Base-by-base conservation (phyloP, 2,797 vertebrate species). In the Xenops minutus region DNA sequence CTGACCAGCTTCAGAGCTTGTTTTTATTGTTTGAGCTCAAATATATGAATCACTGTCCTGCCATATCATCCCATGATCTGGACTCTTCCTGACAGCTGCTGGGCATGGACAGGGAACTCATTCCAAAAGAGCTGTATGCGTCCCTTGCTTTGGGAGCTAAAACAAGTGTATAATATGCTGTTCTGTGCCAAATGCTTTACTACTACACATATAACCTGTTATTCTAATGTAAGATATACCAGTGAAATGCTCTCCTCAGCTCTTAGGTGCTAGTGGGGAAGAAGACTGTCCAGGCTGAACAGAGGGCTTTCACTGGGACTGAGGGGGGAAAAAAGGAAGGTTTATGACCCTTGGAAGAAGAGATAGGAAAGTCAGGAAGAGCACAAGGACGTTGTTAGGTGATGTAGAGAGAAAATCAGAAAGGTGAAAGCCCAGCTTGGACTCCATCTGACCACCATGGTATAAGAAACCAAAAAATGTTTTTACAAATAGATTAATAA, bases 301-400 rank as follows among this genome's bases (percentile, higher is more conserved):
- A 68, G 34, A 16, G 61, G 75, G 30, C 15, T 75, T 75, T 62
- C 4, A 5, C 34, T 61, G 6, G 6, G 20, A 26, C 14, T 58
- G 1, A 2, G 12, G 1, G 1, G 11, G 32, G 32, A 6, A 34
- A 5, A 32, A 19, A 12, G 32, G 36, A n/a, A 2, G 0, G 19
- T 43, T 43, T 43, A 36, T 43, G 19, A 49, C 6, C 9, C 54
- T 62, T 49, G 19, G 26, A 89, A 55, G 32, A 68, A 62, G 13
- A 7, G 6, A 22, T 5, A 62, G 26, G 10, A 19, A 62, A 62
- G 8, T 36, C 39, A 48, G 18, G 26, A 68, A 29, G 32, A 54
- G 6, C 52, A 74, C 2, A 4, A 62, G 26, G 19, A 62, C 54
- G 15, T 34, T 5, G 24, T 32, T 27, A 67, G 7, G 26, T 41